Evolutionary conservation across 2,113 vertebrate genomes (phyloP).

Genomic region (Melanerpes aurifrons): DNA sequence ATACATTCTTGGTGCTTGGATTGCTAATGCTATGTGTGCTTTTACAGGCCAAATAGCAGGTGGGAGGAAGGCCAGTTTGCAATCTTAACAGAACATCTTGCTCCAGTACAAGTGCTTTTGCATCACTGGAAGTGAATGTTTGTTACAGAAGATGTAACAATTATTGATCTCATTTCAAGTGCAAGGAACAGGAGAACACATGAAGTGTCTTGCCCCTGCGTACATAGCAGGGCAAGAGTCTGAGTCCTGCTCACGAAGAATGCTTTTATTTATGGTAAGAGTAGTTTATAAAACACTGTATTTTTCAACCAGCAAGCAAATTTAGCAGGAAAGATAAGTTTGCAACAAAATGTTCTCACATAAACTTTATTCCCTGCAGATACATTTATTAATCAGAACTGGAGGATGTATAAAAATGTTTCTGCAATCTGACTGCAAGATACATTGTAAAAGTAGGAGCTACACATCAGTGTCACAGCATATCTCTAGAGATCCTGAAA

Average conservation of each 20-base stretch:
- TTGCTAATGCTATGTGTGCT: rapidly evolving
- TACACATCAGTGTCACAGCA: neutral
- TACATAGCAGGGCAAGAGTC: neutral
- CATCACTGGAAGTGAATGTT: neutral
- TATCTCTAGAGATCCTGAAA: neutral
- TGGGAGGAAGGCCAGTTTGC: neutral
- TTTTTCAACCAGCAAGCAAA: neutral
- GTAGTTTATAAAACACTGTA: neutral
- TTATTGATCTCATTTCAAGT: neutral
- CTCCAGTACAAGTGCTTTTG: neutral
- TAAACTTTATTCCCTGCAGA: neutral
- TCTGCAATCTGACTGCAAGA: neutral
- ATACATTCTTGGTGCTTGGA: neutral
- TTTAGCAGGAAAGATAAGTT: neutral
- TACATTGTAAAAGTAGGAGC: neutral
- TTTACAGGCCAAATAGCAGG: neutral
- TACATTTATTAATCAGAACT: neutral
- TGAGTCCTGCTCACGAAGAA: neutral
- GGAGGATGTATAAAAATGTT: neutral
- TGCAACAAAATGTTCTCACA: neutral
- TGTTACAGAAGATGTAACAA: neutral
- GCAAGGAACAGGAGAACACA: neutral
- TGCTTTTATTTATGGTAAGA: neutral
- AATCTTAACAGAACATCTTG: neutral
- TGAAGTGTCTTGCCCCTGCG: neutral